phyloP scores from a whole-genome alignment of 2,888 invertebrate genomes.

The Stenchaetothrips biformis region DNA sequence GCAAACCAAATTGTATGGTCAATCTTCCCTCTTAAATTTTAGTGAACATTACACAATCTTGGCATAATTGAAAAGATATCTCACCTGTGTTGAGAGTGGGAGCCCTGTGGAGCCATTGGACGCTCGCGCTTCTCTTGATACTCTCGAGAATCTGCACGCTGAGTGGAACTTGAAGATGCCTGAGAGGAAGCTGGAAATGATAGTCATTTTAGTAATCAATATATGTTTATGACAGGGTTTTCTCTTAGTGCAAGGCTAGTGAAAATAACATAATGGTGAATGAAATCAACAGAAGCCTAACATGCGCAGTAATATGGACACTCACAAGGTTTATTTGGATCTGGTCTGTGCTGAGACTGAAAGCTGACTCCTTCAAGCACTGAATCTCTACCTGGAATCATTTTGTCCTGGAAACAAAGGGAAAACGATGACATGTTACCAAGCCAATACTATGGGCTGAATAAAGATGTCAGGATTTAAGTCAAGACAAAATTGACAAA shows the following conservation, averaged over 20 bases:
- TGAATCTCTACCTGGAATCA: background rate
- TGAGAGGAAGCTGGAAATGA: background rate
- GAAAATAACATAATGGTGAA: background rate
- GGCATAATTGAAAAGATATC: background rate
- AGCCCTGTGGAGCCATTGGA: background rate
- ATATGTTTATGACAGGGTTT: background rate
- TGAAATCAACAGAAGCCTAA: background rate
- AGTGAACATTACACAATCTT: background rate
- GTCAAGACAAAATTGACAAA: background rate
- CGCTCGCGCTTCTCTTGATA: background rate
- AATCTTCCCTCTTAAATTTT: no score
- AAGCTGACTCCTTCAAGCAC: background rate
- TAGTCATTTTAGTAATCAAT: background rate
- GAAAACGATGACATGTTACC: no score
- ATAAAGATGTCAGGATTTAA: background rate
- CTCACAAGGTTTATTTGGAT: background rate
- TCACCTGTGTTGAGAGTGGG: conserved; percentile 1
- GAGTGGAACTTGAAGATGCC: background rate
- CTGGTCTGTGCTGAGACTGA: background rate
- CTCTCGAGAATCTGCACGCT: background rate
- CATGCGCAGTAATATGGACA: background rate
- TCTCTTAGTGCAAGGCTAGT: background rate
- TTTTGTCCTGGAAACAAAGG: background rate
- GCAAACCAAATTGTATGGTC: background rate
- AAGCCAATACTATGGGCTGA: no score